Conservation (phyloP, 2,888 invertebrate genomes). For the Barypeithes pellucidus region DNA sequence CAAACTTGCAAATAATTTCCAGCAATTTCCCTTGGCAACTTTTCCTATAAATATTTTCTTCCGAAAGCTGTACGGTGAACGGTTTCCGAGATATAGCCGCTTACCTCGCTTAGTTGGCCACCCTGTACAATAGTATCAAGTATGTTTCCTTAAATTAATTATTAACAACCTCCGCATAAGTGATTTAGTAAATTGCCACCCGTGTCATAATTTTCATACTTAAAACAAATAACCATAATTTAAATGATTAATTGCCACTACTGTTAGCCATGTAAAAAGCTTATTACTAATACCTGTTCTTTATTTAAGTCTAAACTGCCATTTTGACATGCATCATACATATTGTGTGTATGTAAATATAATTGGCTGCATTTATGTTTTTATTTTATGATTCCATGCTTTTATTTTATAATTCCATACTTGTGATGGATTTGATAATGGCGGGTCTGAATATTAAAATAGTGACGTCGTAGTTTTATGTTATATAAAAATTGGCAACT, state of each 20-base stretch:
- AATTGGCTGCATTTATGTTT: conserved; percentile 25
- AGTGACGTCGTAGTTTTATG: not conserved
- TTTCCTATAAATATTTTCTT: no score
- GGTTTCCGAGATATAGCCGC: no score
- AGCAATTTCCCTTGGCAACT: no score
- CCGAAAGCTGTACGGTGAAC: no score
- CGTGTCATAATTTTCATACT: conserved; percentile 3
- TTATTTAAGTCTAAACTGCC: conserved; percentile 20
- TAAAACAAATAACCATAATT: conserved; percentile 18
- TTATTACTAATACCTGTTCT: conserved; percentile 19
- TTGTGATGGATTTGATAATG: conserved; percentile 30
- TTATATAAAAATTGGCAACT: no score
- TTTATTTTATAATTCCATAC: conserved; percentile 7
- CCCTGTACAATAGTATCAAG: no score
- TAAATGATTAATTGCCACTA: conserved; percentile 20
- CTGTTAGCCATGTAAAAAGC: conserved; percentile 18
- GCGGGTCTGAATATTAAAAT: not conserved
- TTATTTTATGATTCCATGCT: conserved; percentile 36
- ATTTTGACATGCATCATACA: conserved; percentile 21
- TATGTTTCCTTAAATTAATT: not conserved
- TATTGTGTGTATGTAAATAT: conserved; percentile 17
- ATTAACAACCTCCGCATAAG: not conserved
- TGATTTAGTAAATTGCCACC: conserved; percentile 13
- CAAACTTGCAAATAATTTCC: no score
- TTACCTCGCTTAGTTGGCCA: no score